Conservation (phyloP, 2,888 invertebrate species). For the Osedax frankpressi region DNA sequence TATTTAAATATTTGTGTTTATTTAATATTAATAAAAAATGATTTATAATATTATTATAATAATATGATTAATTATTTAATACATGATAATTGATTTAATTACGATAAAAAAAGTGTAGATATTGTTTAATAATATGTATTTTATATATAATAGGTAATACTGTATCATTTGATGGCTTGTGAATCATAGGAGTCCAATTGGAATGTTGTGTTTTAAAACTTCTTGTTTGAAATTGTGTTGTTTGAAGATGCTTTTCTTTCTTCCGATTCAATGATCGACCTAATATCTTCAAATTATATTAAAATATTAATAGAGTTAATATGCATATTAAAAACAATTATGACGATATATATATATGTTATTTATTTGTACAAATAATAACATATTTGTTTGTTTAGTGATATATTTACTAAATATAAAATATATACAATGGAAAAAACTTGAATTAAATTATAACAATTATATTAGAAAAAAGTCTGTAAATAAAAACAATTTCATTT, state of each 20-base stretch:
- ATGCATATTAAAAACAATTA: background rate
- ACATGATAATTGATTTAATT: no score
- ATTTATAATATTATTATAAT: no score
- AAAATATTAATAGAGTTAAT: background rate
- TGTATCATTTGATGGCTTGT: constrained; percentile 39
- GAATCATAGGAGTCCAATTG: constrained; percentile 41
- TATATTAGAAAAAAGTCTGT: background rate
- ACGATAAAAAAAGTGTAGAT: no score
- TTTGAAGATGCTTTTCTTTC: constrained; percentile 23
- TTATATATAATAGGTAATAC: no score
- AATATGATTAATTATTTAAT: no score
- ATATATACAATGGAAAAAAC: background rate
- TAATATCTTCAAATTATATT: no score
- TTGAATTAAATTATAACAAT: background rate
- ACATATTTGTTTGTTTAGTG: background rate
- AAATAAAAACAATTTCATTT: background rate
- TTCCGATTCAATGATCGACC: constrained; percentile 12
- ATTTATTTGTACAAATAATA: background rate
- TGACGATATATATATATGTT: background rate
- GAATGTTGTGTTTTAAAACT: constrained; percentile 40
- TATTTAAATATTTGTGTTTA: no score
- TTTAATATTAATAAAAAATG: no score
- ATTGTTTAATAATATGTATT: no score
- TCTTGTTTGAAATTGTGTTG: constrained; percentile 29
- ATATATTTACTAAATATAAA: background rate